phyloP scores from a whole-genome alignment of 2,888 invertebrate species.

The Parnassius mnemosyne region DNA sequence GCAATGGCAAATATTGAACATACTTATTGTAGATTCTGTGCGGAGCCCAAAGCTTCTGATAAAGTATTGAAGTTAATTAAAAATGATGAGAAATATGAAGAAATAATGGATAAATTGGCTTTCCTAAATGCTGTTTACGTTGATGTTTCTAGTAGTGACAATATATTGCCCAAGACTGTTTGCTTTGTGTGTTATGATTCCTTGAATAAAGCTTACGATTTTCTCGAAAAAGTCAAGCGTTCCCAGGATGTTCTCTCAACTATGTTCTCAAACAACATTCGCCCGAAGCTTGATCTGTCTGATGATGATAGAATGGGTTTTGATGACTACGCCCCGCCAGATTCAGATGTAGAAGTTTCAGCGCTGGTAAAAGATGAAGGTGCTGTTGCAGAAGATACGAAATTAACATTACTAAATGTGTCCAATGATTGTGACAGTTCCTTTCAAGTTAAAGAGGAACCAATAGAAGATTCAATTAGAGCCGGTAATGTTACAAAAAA shows the following conservation, averaged over 20 bases:
- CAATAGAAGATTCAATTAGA: conserved; percentile 43
- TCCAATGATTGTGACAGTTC: conserved; percentile 20
- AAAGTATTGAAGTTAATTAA: conserved; percentile 48
- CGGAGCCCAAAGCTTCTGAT: conserved; percentile 51
- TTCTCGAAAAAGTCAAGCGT: conserved; percentile 52
- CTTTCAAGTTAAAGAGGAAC: conserved; percentile 54
- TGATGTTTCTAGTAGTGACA: conserved; percentile 50
- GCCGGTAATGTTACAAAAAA: conserved; percentile 5
- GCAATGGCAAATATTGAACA: conserved; percentile 47
- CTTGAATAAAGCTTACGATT: conserved; percentile 60
- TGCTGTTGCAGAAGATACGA: conserved; percentile 11
- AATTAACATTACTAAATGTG: conserved; percentile 10
- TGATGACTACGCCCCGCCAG: conserved; percentile 45
- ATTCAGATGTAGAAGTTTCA: conserved; percentile 28
- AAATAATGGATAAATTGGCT: conserved; percentile 49
- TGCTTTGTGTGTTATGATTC: conserved; percentile 65
- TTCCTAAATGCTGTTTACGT: conserved; percentile 65
- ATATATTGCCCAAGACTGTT: conserved; percentile 57
- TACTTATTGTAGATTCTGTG: conserved; percentile 62
- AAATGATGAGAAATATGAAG: conserved; percentile 48
- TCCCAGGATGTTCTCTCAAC: conserved; percentile 51
- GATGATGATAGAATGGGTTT: conserved; percentile 51
- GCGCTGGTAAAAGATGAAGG: conserved; percentile 32
- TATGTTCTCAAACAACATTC: conserved; percentile 41
- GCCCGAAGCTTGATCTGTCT: conserved; percentile 42